phyloP scores from a whole-genome alignment of 2,888 invertebrate species.

The Himalopsyche kuldschensis region DNA sequence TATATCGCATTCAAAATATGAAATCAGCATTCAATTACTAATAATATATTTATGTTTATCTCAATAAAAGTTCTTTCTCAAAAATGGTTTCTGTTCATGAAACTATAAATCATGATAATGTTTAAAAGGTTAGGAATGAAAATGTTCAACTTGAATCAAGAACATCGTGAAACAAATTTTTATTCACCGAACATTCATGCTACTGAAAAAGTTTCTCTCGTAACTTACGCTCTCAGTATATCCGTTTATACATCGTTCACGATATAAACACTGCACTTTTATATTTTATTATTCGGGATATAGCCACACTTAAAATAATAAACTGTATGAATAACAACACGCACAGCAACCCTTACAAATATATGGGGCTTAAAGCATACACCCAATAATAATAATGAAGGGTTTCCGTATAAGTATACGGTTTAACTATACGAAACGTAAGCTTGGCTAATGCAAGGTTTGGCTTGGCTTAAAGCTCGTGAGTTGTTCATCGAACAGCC shows the following conservation, averaged over 20 bases:
- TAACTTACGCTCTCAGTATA: not conserved
- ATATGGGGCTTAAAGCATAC: not conserved
- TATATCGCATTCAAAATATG: too few species aligned
- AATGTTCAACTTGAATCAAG: too few species aligned
- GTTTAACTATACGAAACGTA: not conserved
- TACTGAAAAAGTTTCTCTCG: not conserved
- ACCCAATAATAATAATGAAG: not conserved
- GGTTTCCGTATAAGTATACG: not conserved
- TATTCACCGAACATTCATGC: not conserved
- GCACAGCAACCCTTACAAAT: not conserved
- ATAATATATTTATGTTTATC: too few species aligned
- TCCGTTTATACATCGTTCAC: not conserved
- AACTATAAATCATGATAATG: too few species aligned
- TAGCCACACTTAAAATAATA: not conserved
- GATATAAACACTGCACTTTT: not conserved
- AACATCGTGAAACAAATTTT: too few species aligned
- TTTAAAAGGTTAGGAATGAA: too few species aligned
- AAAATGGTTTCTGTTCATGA: too few species aligned
- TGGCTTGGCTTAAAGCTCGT: not conserved
- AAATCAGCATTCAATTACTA: too few species aligned
- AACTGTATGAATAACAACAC: not conserved
- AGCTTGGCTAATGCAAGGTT: not conserved
- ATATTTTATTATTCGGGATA: not conserved
- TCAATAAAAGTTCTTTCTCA: too few species aligned
- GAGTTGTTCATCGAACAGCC: slow-evolving; percentile 27